Conservation (phyloP, 1,140 invertebrate genomes). For the Halyomorpha halys region DNA sequence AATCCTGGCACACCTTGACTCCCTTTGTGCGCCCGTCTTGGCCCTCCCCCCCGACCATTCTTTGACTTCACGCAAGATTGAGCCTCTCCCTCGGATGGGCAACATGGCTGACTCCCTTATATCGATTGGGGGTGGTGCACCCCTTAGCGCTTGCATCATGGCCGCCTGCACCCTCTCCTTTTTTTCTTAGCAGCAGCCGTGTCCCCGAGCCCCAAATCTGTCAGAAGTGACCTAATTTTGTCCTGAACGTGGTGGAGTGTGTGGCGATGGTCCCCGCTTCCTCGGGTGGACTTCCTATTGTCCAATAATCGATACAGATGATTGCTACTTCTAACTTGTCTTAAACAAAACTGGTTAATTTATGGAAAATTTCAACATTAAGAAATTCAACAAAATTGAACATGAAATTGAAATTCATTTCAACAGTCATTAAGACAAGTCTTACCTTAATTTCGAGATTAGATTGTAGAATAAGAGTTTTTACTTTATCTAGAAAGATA, state of each 20-base stretch:
- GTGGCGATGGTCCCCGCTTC: neutral
- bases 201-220: constrained; percentile 5
- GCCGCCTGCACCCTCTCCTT: constrained; percentile 18
- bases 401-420: too few relatives aligned
- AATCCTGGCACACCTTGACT: constrained; percentile 18
- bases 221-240: constrained; percentile 10
- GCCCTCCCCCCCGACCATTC: constrained; percentile 18
- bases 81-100: constrained; percentile 21
- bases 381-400: too few relatives aligned
- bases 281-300: too few relatives aligned
- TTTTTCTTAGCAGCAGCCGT: neutral
- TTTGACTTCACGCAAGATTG: constrained; percentile 26
- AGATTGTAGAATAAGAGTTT: too few relatives aligned
- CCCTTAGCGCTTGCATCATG: constrained; percentile 26
- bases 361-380: too few relatives aligned
- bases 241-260: neutral
- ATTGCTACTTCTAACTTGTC: neutral
- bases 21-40: constrained; percentile 18
- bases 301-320: too few relatives aligned
- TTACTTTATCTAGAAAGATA: too few relatives aligned
- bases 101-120: constrained; percentile 27
- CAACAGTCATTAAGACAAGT: too few relatives aligned
- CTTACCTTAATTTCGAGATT: too few relatives aligned
- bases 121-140: constrained; percentile 25
- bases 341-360: too few relatives aligned